phyloP scores from a whole-genome alignment of 2,888 invertebrate genomes.

The Hymenopus coronatus region DNA sequence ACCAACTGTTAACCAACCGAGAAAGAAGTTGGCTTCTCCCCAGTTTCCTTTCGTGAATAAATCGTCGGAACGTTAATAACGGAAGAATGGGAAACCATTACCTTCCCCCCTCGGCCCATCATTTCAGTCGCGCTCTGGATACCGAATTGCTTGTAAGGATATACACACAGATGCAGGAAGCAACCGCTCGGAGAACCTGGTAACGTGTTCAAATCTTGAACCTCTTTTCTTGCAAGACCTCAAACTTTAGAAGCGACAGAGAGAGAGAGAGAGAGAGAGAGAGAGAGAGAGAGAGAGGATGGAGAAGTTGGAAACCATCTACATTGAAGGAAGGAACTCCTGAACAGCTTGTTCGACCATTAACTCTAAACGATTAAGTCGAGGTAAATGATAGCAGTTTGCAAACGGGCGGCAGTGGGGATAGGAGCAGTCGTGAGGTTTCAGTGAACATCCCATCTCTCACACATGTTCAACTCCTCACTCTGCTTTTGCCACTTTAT shows the following conservation, averaged over 20 bases:
- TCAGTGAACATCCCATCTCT: neutral
- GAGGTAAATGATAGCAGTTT: slow-evolving; percentile 5
- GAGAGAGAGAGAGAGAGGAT: neutral
- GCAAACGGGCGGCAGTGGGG: neutral
- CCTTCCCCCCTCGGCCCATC: neutral
- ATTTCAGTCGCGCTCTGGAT: neutral
- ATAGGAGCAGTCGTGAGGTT: neutral
- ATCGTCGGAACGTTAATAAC: neutral
- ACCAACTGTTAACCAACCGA: neutral
- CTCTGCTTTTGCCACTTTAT: neutral
- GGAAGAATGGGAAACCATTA: neutral
- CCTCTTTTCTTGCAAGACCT: neutral
- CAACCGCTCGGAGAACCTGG: neutral
- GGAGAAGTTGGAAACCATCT: neutral
- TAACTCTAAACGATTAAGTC: slow-evolving; percentile 6
- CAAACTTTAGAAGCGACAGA: neutral
- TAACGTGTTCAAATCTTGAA: neutral
- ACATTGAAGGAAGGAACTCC: neutral
- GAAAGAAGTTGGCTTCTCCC: neutral
- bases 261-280: neutral
- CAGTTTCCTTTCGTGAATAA: neutral
- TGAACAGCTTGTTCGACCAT: slow-evolving; percentile 8
- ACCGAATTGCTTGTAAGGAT: neutral
- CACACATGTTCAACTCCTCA: neutral
- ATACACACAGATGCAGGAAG: neutral